Evolutionary conservation across 2,797 vertebrate species (phyloP), one percentile per base, ranked within the genome.

Genomic region (Gallinago nigripennis): DNA sequence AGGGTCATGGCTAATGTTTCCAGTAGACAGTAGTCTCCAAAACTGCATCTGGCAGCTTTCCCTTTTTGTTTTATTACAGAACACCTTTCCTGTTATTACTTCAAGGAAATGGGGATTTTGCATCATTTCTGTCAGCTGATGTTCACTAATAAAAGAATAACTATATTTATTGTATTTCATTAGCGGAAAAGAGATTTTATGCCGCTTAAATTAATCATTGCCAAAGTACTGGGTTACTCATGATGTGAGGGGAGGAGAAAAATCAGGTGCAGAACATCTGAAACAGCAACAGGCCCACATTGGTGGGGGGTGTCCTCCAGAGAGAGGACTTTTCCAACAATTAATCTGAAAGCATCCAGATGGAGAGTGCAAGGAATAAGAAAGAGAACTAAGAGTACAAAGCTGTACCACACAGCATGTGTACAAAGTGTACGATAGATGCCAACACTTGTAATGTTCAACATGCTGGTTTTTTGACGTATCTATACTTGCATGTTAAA

Each of bases 241-340:
- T 3, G 57, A 27, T 66, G 83, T 58, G 78, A 92, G 80, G 75
- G 72, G 81, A 77, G 60, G 64, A 88, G 80, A 91, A 69, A 1
- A 4, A 96, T 83, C 92, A 97, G 95, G 95, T 95, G 95, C 88
- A 76, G 51, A 96, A 78, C 95, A 97, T 94, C 94, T 95, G 94
- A 97, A 97, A 93, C 79, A 96, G 90, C 91, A 97, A 82, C 87
- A 92, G 86, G 73, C 75, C 71, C 71, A 66, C 1, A 24, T 57
- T 56, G 85, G 23, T 41, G 43, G 64, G 53, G 60, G 71, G 54
- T 69, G 76, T 58, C 85, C 92, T 95, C 88, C 60, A 41, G 92
- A 88, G 79, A 95, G 54, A 35, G 60, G 64, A 64, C 72, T 82
- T 92, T 33, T 65, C 91, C 87, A 75, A 19, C 71, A 70, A 71